These are phyloP conservation scores for Carlito syrichta DNA, from an alignment of 2,113 vertebrate species.

Conservation along the genomic window DNA sequence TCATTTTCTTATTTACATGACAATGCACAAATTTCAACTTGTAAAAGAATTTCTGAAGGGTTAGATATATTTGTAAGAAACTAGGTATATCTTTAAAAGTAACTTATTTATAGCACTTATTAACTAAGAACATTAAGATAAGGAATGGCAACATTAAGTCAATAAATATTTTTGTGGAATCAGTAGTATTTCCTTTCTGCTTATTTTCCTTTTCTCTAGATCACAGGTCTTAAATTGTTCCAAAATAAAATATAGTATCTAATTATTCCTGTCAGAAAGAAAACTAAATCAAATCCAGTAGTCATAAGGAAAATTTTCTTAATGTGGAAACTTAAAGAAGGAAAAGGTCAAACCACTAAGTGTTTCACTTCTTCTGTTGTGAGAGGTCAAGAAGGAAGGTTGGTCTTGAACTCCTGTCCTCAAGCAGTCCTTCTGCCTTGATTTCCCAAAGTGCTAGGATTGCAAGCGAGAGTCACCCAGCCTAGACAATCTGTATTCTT, in stretches of 20 bases:
- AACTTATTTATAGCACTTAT: not conserved
- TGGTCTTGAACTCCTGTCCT: no score
- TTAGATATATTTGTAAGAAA: not conserved
- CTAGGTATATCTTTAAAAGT: not conserved
- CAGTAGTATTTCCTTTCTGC: not conserved
- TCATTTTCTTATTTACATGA: not conserved
- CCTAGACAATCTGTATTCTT: no score
- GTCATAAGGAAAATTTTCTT: not conserved
- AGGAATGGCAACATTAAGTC: not conserved
- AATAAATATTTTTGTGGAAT: not conserved
- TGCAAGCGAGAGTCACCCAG: no score
- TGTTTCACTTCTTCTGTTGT: no score
- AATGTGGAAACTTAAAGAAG: not conserved
- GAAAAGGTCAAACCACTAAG: not conserved
- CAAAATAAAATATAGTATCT: not conserved
- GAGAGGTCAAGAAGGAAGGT: no score
- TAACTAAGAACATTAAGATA: not conserved
- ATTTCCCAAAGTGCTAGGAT: no score
- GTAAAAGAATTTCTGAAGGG: not conserved
- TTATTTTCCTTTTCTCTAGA: not conserved
- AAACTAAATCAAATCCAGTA: not conserved
- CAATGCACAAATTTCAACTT: not conserved
- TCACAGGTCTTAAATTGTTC: not conserved
- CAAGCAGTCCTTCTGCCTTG: no score
- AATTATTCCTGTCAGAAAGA: not conserved